Conservation (phyloP, 2,888 invertebrate species). For the Rhamphomyia laevipes region DNA sequence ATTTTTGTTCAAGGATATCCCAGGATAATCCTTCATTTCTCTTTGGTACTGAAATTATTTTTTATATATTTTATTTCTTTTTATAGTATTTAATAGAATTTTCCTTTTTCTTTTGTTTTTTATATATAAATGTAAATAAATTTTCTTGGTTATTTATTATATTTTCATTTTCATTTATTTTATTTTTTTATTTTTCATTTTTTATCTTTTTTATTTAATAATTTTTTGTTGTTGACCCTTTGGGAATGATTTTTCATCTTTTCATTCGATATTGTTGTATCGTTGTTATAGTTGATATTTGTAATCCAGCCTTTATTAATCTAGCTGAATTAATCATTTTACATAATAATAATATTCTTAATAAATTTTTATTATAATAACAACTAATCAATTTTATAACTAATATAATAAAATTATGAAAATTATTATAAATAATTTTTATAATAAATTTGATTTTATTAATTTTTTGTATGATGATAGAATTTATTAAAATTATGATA, state of each 20-base stretch:
- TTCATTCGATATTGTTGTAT: not conserved
- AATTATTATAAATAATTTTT: not conserved
- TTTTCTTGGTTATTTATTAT: too few species aligned
- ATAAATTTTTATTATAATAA: not conserved
- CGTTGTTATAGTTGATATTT: not conserved
- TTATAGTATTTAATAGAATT: too few species aligned
- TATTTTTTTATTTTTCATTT: too few species aligned
- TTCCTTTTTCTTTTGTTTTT: too few species aligned
- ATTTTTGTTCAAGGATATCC: too few species aligned
- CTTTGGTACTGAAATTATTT: too few species aligned
- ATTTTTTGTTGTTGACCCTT: not conserved
- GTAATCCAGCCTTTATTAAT: not conserved
- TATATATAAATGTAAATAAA: too few species aligned
- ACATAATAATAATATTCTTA: not conserved
- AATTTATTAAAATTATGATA: not conserved
- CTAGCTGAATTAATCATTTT: not conserved
- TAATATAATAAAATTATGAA: not conserved
- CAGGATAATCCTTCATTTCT: too few species aligned
- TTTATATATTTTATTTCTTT: too few species aligned
- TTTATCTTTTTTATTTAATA: too few species aligned
- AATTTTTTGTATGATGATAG: not conserved
- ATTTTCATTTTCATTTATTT: too few species aligned
- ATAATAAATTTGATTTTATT: not conserved
- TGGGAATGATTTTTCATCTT: constrained; percentile 1
- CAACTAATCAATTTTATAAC: not conserved